A percentile compares a stretch with the other conserved stretches of the same genome.
phyloP scores from a whole-genome alignment of 2,113 vertebrate genomes.

The Phycodurus eques region DNA sequence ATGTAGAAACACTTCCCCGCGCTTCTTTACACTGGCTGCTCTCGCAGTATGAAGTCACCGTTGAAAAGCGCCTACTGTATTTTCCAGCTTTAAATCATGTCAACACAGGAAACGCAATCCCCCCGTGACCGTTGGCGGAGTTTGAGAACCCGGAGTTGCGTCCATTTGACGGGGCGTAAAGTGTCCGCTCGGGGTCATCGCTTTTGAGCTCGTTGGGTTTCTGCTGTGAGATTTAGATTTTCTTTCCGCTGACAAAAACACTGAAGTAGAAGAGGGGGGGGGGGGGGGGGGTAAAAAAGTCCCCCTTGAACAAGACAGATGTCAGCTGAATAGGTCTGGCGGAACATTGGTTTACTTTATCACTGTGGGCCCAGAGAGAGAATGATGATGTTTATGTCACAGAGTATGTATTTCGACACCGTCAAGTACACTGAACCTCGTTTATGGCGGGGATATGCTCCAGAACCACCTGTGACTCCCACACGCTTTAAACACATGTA shows the following conservation, averaged over 20 bases:
- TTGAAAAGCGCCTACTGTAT: conserved; percentile 6
- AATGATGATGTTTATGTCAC: background rate
- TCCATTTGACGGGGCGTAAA: background rate
- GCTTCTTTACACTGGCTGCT: background rate
- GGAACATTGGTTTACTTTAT: conserved; percentile 13
- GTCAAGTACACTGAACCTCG: background rate
- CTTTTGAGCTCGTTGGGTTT: background rate
- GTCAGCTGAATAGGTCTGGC: conserved; percentile 39
- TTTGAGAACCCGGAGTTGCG: background rate
- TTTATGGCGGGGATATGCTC: background rate
- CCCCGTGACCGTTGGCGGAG: conserved; percentile 38
- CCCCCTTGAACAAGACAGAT: conserved; percentile 38
- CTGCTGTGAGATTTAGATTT: conserved; percentile 10
- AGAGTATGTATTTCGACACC: background rate
- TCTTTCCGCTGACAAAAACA: conserved; percentile 23
- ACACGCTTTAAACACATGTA: too few relatives aligned
- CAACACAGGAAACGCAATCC: conserved; percentile 67
- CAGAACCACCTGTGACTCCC: background rate
- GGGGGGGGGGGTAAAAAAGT: background rate
- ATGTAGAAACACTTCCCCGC: background rate
- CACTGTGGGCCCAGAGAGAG: conserved; percentile 41
- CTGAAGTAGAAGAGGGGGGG: background rate
- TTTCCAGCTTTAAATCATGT: conserved; percentile 39
- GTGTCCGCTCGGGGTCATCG: background rate
- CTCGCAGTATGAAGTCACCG: background rate